A percentile compares a stretch with the other conserved stretches of the same genome.
These are phyloP conservation scores for Calyptommatus sinebrachiatus DNA, from an alignment of 2,113 vertebrate genomes.

Conservation along the genomic window DNA sequence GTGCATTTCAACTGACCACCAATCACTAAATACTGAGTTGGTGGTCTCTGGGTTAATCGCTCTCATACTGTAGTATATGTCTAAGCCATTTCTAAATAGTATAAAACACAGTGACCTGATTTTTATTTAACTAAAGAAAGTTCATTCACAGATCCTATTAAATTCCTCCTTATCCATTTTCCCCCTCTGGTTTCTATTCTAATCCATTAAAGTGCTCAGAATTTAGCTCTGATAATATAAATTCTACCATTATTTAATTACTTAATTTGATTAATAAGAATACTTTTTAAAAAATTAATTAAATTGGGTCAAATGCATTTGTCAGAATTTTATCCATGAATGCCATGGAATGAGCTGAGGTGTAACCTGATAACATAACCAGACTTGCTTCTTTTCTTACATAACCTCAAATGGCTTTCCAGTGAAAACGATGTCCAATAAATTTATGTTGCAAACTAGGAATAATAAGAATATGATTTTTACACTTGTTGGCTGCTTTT, in stretches of 20 bases:
- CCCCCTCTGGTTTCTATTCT: slow-evolving; percentile 38
- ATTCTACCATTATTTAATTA: slow-evolving; percentile 46
- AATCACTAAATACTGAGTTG: not conserved
- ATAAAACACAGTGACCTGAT: slow-evolving; percentile 20
- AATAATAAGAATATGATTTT: not conserved
- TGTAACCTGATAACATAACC: not conserved
- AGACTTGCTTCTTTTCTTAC: not conserved
- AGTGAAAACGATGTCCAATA: no score
- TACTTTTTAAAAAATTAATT: not conserved
- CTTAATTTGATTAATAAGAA: slow-evolving; percentile 43
- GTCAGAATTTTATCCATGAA: not conserved
- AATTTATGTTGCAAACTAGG: not conserved
- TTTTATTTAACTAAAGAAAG: slow-evolving; percentile 37
- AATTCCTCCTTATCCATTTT: not conserved
- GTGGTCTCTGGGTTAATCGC: slow-evolving; percentile 10
- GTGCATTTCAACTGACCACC: not conserved
- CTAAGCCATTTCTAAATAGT: not conserved
- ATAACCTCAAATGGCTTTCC: not conserved
- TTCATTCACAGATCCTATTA: slow-evolving; percentile 35
- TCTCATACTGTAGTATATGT: slow-evolving; percentile 20
- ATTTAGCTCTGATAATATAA: slow-evolving; percentile 48
- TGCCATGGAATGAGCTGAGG: not conserved
- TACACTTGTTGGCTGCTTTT: no score
- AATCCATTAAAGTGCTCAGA: slow-evolving; percentile 33
- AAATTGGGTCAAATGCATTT: slow-evolving; percentile 13